These are phyloP conservation scores for Dolichoris vasculosae DNA, from an alignment of 1,140 invertebrate genomes.

Conservation along the genomic window DNA sequence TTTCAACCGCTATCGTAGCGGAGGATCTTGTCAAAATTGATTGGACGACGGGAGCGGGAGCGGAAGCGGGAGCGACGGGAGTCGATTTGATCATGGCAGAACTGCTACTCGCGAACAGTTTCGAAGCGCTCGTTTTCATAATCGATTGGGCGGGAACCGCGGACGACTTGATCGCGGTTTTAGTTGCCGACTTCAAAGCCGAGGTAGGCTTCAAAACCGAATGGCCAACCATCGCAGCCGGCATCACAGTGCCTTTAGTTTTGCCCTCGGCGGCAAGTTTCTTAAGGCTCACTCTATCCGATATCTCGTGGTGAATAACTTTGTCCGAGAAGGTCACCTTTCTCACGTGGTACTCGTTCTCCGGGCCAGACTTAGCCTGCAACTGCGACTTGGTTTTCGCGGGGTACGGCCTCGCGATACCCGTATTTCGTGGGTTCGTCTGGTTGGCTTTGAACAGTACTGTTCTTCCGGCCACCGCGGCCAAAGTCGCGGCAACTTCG, in stretches of 20 bases:
- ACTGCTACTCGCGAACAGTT: background rate
- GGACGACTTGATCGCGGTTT: background rate
- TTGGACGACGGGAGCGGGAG: background rate
- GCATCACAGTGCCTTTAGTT: background rate
- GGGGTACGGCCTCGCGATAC: constrained; percentile 4
- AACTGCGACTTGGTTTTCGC: background rate
- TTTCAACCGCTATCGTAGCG: background rate
- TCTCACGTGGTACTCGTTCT: constrained; percentile 58
- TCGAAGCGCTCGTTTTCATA: background rate
- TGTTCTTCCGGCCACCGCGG: constrained; percentile 33
- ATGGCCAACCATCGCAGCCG: background rate
- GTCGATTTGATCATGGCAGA: background rate
- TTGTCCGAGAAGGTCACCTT: constrained; percentile 50
- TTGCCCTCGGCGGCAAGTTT: constrained; percentile 35
- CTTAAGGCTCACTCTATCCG: constrained; percentile 26
- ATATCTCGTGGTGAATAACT: constrained; percentile 48
- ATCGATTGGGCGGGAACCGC: background rate
- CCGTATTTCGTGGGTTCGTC: background rate
- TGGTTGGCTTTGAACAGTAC: constrained; percentile 43
- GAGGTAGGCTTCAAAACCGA: constrained; percentile 28
- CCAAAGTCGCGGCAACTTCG: constrained; percentile 42
- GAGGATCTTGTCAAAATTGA: background rate
- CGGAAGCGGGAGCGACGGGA: no score
- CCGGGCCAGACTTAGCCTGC: background rate
- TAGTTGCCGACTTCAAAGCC: background rate